A percentile compares a stretch with the other conserved stretches of the same genome.
Evolutionary conservation across 2,113 vertebrate genomes (phyloP).

Genomic region (Hippopotamus amphibius): DNA sequence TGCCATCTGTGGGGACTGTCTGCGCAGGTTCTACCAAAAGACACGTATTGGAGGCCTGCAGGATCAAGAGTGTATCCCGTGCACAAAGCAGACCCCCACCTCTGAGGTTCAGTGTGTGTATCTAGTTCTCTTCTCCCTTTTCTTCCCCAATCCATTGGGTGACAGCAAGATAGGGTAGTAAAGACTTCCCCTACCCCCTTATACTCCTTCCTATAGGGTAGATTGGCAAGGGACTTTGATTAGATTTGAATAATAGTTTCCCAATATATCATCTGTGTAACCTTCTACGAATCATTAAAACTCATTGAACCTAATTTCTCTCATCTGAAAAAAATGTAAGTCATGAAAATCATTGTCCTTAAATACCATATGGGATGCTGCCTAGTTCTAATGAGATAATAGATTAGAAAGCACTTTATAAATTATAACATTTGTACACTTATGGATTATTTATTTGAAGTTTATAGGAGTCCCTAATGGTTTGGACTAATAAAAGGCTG

Average conservation of each 20-base stretch:
- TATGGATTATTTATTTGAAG: neutral
- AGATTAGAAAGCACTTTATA: neutral
- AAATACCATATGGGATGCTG: neutral
- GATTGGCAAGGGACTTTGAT: neutral
- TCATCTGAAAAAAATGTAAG: slow-evolving; percentile 16
- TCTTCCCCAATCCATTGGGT: neutral
- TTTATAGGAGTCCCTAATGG: neutral
- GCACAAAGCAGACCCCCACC: slow-evolving; percentile 86
- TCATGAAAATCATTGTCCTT: slow-evolving; percentile 30
- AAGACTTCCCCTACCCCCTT: neutral
- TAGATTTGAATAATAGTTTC: neutral
- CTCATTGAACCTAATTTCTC: neutral
- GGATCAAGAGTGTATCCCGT: slow-evolving; percentile 91
- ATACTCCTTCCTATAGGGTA: neutral
- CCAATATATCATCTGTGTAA: neutral
- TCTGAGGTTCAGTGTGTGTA: slow-evolving; percentile 88
- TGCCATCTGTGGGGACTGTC: slow-evolving; percentile 88
- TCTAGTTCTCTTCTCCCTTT: neutral
- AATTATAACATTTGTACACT: neutral
- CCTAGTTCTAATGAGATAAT: neutral
- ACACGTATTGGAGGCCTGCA: slow-evolving; percentile 88
- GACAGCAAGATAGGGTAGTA: neutral
- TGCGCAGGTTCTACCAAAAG: slow-evolving; percentile 92
- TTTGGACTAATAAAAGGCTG: neutral
- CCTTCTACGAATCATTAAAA: neutral